A percentile compares a stretch with the other conserved stretches of the same genome.
phyloP scores from a whole-genome alignment of 2,888 invertebrate genomes.

The Halocaridina rubra region DNA sequence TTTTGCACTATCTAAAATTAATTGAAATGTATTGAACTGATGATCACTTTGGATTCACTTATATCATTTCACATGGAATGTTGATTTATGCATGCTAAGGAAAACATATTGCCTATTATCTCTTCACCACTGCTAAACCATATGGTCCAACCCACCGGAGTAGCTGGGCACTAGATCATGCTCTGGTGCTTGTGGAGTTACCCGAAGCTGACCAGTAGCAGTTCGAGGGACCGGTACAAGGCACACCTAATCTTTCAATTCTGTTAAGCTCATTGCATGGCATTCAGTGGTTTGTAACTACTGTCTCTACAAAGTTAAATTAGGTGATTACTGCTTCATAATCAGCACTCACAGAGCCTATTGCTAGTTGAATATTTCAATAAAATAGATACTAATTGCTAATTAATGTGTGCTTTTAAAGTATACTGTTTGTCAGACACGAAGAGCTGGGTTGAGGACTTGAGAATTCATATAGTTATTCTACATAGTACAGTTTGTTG shows the following conservation, averaged over 20 bases:
- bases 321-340: background rate
- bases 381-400: too few species aligned
- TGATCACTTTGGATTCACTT: too few species aligned
- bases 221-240: constrained; percentile 51
- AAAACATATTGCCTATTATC: background rate
- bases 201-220: constrained; percentile 46
- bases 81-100: background rate
- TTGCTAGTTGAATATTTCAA: too few species aligned
- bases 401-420: too few species aligned
- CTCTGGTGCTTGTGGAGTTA: constrained; percentile 50
- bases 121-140: constrained; percentile 20
- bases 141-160: constrained; percentile 29
- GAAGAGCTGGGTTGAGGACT: too few species aligned
- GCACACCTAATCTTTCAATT: constrained; percentile 27
- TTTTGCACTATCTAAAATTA: too few species aligned
- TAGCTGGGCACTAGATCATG: constrained; percentile 46
- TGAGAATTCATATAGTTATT: too few species aligned
- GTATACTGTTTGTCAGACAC: too few species aligned
- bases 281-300: constrained; percentile 48
- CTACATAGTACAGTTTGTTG: too few species aligned
- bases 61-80: background rate
- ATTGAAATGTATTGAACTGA: too few species aligned
- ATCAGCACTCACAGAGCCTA: background rate
- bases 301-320: too few species aligned
- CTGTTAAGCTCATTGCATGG: background rate